phyloP scores from a whole-genome alignment of 2,797 vertebrate species.

The Danio tinwini region DNA sequence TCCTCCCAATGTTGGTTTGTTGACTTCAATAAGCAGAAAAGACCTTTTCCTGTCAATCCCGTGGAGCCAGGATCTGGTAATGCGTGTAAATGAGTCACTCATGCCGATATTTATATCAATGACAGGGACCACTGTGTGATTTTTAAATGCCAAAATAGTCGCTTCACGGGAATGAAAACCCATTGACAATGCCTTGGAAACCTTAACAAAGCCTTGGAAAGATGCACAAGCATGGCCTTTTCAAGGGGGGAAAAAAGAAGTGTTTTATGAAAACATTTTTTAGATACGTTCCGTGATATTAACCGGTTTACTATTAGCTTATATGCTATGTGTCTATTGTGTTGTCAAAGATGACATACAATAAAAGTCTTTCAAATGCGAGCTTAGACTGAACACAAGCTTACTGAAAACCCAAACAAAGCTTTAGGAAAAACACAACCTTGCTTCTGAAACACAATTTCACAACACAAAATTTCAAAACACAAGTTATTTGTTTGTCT shows the following conservation, averaged over 20 bases:
- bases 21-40: slow-evolving; percentile 30
- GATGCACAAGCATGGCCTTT: slow-evolving; percentile 41
- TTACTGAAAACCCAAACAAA: background rate
- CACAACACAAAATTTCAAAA: too few species aligned
- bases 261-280: slow-evolving; percentile 1
- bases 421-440: background rate
- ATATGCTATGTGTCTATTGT: background rate
- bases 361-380: background rate
- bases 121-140: slow-evolving; percentile 22
- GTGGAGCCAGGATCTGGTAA: slow-evolving; percentile 22
- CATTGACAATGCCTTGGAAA: slow-evolving; percentile 18
- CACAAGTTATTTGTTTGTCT: background rate
- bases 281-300: background rate
- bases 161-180: slow-evolving; percentile 7
- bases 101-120: slow-evolving; percentile 35
- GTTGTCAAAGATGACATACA: background rate
- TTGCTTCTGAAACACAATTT: background rate
- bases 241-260: background rate
- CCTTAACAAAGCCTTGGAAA: slow-evolving; percentile 36
- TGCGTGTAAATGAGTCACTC: slow-evolving; percentile 39
- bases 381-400: background rate
- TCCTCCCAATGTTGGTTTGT: slow-evolving; percentile 14
- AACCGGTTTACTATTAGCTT: background rate
- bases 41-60: background rate
- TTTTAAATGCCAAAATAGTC: slow-evolving; percentile 36